These are phyloP conservation scores for Tilapia sparmanii DNA, from an alignment of 2,113 vertebrate genomes.

Conservation along the genomic window DNA sequence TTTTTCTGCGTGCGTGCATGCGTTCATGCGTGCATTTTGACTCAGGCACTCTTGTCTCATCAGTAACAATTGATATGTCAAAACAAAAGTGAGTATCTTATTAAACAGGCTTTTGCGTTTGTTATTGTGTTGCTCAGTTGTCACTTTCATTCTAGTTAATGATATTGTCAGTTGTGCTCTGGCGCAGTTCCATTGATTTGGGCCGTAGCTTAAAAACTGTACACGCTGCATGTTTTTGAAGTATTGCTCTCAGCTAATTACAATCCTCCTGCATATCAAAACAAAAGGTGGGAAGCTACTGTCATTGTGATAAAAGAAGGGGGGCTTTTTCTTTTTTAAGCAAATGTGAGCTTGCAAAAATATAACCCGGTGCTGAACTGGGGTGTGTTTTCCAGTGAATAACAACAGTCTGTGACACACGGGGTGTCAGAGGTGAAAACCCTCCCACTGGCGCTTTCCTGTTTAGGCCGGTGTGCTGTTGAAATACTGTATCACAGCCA, in stretches of 20 bases:
- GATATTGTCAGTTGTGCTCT: neutral
- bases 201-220: neutral
- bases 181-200: neutral
- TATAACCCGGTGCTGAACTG: constrained; percentile 32
- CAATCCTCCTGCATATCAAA: neutral
- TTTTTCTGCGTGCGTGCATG: neutral
- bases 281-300: neutral
- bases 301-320: neutral
- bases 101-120: neutral
- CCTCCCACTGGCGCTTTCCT: constrained; percentile 57
- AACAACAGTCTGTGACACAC: constrained; percentile 38
- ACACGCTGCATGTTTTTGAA: neutral
- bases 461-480: constrained; percentile 20
- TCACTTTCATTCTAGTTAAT: neutral
- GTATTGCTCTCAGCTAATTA: constrained; percentile 13
- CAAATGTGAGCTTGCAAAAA: constrained; percentile 8
- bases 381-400: constrained; percentile 45
- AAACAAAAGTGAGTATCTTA: neutral
- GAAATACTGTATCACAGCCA: constrained; percentile 8
- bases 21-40: neutral
- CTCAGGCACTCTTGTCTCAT: neutral
- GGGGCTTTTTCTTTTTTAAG: neutral
- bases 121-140: neutral
- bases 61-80: neutral
- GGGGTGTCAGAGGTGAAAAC: constrained; percentile 52